Percentiles rank a stretch among this genome's conserved stretches.
phyloP scores from a whole-genome alignment of 2,797 vertebrate species.

The Hypotaenidia philippensis region DNA sequence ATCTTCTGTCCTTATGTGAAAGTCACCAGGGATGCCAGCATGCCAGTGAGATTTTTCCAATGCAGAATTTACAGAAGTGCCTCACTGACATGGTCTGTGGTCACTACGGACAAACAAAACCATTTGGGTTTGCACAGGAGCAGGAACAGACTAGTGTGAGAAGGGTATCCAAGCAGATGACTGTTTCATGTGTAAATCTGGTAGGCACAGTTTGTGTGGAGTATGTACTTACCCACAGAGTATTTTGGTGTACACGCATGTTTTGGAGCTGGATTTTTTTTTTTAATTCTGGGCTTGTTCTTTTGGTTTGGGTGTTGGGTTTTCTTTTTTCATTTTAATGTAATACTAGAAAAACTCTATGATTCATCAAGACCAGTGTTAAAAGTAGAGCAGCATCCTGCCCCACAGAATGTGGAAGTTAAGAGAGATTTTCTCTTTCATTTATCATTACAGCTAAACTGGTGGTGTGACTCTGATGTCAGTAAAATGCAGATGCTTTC shows the following conservation, averaged over 20 bases:
- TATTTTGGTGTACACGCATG: background rate
- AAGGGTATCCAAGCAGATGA: background rate
- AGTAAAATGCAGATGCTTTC: conserved; percentile 57
- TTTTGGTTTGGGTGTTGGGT: too few relatives aligned
- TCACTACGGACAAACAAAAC: background rate
- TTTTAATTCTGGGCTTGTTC: background rate
- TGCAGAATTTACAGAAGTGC: background rate
- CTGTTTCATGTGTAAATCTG: background rate
- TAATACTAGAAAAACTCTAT: background rate
- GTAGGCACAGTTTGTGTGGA: background rate
- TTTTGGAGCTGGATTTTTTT: background rate
- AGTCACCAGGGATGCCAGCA: background rate
- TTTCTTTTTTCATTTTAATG: background rate
- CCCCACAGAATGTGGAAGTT: conserved; percentile 51
- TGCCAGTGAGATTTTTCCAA: background rate
- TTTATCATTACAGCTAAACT: conserved; percentile 59
- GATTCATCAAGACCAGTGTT: background rate
- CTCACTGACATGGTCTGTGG: background rate
- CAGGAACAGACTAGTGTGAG: background rate
- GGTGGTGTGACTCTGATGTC: background rate
- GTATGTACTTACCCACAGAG: background rate
- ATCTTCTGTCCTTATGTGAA: background rate
- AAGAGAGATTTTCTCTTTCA: conserved; percentile 69
- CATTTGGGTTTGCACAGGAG: background rate
- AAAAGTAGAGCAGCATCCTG: conserved; percentile 4